Evolutionary conservation across 2,113 vertebrate species (phyloP), one percentile per base, ranked within the genome.

Genomic region (Lucifuga dentata): DNA sequence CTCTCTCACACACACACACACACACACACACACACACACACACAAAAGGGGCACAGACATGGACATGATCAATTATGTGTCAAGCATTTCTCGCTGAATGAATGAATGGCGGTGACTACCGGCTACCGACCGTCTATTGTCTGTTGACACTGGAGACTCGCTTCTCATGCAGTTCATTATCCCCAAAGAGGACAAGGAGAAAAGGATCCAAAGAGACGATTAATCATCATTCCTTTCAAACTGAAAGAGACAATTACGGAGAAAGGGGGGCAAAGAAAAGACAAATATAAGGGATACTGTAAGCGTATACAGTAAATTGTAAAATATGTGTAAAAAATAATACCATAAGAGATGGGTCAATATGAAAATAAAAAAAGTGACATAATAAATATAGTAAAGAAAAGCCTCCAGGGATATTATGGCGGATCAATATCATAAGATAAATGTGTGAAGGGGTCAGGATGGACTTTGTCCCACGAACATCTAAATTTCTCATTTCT

Each of bases 151-250:
- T 80, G 81, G 86, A 86, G 86, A 85, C 81, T 77, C 77, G 90
- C 86, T 89, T 90, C 88, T 89, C 89, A 89, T 90, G 88, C 87
- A 90, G 86, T 91, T 90, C 90, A 91, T 91, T 91, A 89, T 90
- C 63, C 74, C 78, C 53, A 61, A 76, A 74, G 84, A 81, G 83
- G 85, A 88, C 83, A 60, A 81, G 53, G 32, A 83, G 88, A 88
- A 83, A 88, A 80, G 49, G 78, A 87, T 85, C 87, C 87, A 84
- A 90, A 81, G 79, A 86, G 82, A 77, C 72, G 84, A 90, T 89
- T 88, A 87, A 90, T 91, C 90, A 90, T 85, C 85, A 89, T 89
- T 81, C 49, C 88, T 80, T 89, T 90, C 84, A 86, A 64, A 75
- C 15, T 6, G 33, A 7, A 16, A 40, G 35, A 40, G 36, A 20